phyloP scores from a whole-genome alignment of 2,113 vertebrate genomes.

The Anguilla rostrata region DNA sequence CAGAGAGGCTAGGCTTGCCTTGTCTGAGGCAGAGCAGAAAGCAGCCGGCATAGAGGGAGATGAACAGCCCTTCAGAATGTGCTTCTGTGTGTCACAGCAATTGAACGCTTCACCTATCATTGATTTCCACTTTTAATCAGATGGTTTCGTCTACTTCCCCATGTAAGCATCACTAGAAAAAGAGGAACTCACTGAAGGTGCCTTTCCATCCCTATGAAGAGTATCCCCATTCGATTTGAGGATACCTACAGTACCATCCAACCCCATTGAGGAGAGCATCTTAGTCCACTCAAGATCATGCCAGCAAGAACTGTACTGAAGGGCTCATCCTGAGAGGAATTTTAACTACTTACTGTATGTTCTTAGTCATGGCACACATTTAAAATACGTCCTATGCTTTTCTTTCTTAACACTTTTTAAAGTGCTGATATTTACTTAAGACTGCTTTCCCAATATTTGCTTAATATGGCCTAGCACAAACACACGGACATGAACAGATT shows the following conservation, averaged over 20 bases:
- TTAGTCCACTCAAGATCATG: background rate
- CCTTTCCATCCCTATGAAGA: background rate
- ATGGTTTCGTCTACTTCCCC: background rate
- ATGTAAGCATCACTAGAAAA: background rate
- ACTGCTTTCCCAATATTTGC: no score
- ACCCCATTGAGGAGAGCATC: background rate
- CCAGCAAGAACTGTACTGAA: background rate
- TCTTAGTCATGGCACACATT: background rate
- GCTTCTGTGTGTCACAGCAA: background rate
- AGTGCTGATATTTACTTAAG: no score
- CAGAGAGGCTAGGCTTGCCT: conserved; percentile 45
- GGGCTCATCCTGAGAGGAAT: no score
- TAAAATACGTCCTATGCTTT: no score
- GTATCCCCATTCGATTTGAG: background rate
- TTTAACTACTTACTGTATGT: no score
- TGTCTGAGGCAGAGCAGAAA: conserved; percentile 47
- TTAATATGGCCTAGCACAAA: no score
- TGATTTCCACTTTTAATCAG: conserved; percentile 10
- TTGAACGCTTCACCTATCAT: background rate
- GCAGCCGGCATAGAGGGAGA: conserved; percentile 36
- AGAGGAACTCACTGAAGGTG: background rate
- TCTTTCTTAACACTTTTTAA: no score
- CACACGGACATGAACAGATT: no score
- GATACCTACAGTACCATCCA: background rate
- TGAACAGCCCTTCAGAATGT: conserved; percentile 1